Evolutionary conservation across 2,888 invertebrate genomes (phyloP).

Genomic region (Elysia crispata): DNA sequence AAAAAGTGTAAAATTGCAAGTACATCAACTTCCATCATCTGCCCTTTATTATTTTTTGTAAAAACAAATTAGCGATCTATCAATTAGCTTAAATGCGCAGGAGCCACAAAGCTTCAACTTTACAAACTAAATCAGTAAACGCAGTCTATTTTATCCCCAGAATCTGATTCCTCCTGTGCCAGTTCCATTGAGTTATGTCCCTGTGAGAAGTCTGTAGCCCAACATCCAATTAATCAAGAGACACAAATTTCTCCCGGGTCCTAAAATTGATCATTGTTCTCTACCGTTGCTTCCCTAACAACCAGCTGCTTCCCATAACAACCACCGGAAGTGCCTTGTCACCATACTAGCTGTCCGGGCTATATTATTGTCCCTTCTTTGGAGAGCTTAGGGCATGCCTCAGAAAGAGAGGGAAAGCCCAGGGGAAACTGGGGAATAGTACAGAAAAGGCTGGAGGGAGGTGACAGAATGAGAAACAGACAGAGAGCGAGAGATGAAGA

Average conservation of each 20-base stretch:
- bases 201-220: background rate
- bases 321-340: conserved; percentile 31
- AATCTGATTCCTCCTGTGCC: no score
- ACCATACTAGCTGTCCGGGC: background rate
- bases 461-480: background rate
- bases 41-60: no score
- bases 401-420: background rate
- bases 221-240: conserved; percentile 32
- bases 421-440: background rate
- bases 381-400: background rate
- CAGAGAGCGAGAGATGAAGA: background rate
- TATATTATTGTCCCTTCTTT: conserved; percentile 12
- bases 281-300: conserved; percentile 11
- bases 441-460: background rate
- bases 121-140: no score
- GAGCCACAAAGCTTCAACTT: no score
- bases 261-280: conserved; percentile 33
- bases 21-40: no score
- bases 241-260: conserved; percentile 23
- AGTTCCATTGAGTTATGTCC: background rate
- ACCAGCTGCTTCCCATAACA: conserved; percentile 36
- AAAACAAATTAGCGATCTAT: no score
- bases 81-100: no score
- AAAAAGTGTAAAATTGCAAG: no score
- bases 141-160: no score